Percentiles rank a stretch among this genome's conserved stretches.
Conservation (phyloP, 2,888 invertebrate genomes). For the Dasysyrphus albostriatus region DNA sequence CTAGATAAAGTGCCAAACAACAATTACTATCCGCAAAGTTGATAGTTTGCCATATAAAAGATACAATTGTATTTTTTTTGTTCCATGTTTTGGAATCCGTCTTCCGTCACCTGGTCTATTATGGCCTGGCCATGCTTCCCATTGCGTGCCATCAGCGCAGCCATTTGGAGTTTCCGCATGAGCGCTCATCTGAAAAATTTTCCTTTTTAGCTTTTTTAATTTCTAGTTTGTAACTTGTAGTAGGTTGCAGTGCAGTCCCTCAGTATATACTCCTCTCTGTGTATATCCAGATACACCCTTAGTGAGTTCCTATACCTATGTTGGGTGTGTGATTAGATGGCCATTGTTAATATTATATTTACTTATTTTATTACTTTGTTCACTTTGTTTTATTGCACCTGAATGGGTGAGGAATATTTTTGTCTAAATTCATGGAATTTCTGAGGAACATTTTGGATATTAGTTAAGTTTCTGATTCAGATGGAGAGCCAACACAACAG, state of each 20-base stretch:
- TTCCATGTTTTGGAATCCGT: constrained; percentile 57
- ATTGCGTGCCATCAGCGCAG: constrained; percentile 78
- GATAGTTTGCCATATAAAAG: constrained; percentile 46
- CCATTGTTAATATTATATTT: constrained; percentile 65
- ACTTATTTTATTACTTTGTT: constrained; percentile 18
- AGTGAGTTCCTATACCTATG: background rate
- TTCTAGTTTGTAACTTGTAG: constrained; percentile 71
- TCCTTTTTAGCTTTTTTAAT: constrained; percentile 78
- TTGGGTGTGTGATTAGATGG: constrained; percentile 49
- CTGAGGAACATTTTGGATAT: constrained; percentile 1
- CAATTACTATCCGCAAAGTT: constrained; percentile 67
- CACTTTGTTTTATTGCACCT: constrained; percentile 51
- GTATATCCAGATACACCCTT: background rate
- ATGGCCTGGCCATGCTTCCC: constrained; percentile 70
- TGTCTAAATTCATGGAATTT: constrained; percentile 9
- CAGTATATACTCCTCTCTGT: background rate
- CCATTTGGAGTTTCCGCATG: constrained; percentile 83
- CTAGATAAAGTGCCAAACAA: constrained; percentile 74
- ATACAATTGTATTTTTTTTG: constrained; percentile 8
- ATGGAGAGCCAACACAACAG: background rate
- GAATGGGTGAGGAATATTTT: constrained; percentile 35
- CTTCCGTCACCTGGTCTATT: constrained; percentile 73
- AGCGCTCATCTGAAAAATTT: constrained; percentile 84
- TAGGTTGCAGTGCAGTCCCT: background rate
- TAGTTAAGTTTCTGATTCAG: too few relatives aligned